These are phyloP conservation scores for Dromas ardeola DNA, from an alignment of 2,113 vertebrate species.

Conservation along the genomic window DNA sequence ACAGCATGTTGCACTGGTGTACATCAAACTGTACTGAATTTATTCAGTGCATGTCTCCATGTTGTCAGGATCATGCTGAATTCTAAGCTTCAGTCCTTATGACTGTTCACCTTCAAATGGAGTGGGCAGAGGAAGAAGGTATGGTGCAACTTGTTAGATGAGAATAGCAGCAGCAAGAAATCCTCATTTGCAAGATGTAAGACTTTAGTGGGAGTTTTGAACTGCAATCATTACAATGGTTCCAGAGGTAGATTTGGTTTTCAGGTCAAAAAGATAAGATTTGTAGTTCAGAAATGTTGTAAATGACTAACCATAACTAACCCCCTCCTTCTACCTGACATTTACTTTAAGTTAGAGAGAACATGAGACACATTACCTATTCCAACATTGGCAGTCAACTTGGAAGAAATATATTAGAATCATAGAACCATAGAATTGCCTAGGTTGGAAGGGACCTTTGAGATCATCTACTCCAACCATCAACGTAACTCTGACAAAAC, in stretches of 20 bases:
- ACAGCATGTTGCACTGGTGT: not conserved
- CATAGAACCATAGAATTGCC: no score
- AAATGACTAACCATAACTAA: not conserved
- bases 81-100: not conserved
- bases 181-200: not conserved
- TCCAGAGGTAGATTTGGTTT: not conserved
- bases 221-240: not conserved
- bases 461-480: no score
- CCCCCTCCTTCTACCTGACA: not conserved
- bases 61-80: not conserved
- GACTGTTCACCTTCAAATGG: not conserved
- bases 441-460: no score
- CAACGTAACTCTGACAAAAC: no score
- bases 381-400: not conserved
- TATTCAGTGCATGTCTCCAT: not conserved
- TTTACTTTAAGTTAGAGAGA: not conserved
- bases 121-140: not conserved
- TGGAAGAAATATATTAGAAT: not conserved
- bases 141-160: not conserved
- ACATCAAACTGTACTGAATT: not conserved
- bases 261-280: rapidly evolving
- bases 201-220: not conserved
- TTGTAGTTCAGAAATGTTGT: not conserved
- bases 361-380: not conserved
- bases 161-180: not conserved